Evolutionary conservation across 2,113 vertebrate species (phyloP).

Genomic region (Bubo scandiacus): DNA sequence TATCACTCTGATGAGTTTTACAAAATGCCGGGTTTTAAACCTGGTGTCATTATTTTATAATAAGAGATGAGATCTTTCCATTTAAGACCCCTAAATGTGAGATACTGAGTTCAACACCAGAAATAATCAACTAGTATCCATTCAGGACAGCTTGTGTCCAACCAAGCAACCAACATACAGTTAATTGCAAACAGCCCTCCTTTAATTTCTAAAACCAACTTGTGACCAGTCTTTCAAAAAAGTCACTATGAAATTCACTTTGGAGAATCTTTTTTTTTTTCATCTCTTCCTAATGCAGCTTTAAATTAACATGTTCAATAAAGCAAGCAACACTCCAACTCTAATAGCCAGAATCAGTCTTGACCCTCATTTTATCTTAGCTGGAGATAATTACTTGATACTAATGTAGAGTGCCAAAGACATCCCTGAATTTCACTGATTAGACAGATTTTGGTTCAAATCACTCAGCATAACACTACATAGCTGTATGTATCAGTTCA

Average conservation of each 20-base stretch:
- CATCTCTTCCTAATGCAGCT: slow-evolving; percentile 37
- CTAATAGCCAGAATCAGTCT: slow-evolving; percentile 48
- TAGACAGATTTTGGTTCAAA: slow-evolving; percentile 11
- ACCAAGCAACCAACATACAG: neutral
- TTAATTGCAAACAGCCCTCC: neutral
- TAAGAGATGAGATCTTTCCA: neutral
- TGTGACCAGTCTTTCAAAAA: neutral
- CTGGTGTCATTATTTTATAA: neutral
- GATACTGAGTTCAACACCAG: neutral
- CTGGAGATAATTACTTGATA: slow-evolving; percentile 69
- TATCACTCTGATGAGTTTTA: neutral
- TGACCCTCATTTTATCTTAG: slow-evolving; percentile 68
- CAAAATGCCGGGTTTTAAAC: neutral
- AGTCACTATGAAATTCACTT: slow-evolving; percentile 1
- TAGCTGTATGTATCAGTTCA: neutral
- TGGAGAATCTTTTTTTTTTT: slow-evolving; percentile 14
- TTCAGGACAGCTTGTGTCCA: neutral
- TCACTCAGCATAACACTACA: neutral
- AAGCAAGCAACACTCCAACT: slow-evolving; percentile 40
- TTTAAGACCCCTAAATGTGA: neutral
- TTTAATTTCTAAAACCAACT: slow-evolving; percentile 5
- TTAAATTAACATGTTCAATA: slow-evolving; percentile 63
- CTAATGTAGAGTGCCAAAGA: slow-evolving; percentile 55
- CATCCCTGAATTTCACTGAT: slow-evolving; percentile 51
- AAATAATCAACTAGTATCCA: neutral